Conservation (phyloP, 2,797 vertebrate species). For the Mormyrops attenuatus region DNA sequence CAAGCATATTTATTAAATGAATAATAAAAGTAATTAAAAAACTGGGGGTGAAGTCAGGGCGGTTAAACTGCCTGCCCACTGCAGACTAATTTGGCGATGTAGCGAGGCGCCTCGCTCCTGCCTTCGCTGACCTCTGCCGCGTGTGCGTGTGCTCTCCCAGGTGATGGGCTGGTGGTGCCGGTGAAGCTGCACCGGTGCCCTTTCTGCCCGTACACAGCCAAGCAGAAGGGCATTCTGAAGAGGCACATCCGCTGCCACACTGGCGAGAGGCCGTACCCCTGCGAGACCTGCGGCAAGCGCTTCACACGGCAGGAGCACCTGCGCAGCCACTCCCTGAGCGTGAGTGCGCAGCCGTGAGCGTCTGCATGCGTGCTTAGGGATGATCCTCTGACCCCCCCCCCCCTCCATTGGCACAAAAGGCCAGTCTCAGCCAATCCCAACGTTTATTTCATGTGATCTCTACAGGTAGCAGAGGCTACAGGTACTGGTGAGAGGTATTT, state of each 20-base stretch:
- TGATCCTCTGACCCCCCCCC: not conserved
- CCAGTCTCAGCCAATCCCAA: not conserved
- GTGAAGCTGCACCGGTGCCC: slow-evolving; percentile 96
- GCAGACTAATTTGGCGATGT: not conserved
- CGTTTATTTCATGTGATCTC: not conserved
- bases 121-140: not conserved
- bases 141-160: slow-evolving; percentile 48
- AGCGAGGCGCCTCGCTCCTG: not conserved
- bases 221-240: slow-evolving; percentile 96
- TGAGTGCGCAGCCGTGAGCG: slow-evolving; percentile 55
- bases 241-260: slow-evolving; percentile 96
- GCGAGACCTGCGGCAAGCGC: slow-evolving; percentile 89
- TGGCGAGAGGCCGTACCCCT: slow-evolving; percentile 92
- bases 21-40: not conserved
- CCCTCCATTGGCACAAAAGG: not conserved
- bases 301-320: slow-evolving; percentile 97
- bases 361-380: not conserved
- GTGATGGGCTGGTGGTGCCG: slow-evolving; percentile 81
- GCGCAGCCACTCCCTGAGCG: slow-evolving; percentile 83
- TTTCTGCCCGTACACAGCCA: slow-evolving; percentile 93
- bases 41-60: not conserved
- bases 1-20: not conserved
- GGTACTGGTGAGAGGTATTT: not conserved
- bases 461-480: not conserved
- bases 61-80: not conserved